Evolutionary conservation across 2,888 invertebrate species (phyloP), one percentile per base, ranked within the genome.

Genomic region (Pristionchus mayeri): DNA sequence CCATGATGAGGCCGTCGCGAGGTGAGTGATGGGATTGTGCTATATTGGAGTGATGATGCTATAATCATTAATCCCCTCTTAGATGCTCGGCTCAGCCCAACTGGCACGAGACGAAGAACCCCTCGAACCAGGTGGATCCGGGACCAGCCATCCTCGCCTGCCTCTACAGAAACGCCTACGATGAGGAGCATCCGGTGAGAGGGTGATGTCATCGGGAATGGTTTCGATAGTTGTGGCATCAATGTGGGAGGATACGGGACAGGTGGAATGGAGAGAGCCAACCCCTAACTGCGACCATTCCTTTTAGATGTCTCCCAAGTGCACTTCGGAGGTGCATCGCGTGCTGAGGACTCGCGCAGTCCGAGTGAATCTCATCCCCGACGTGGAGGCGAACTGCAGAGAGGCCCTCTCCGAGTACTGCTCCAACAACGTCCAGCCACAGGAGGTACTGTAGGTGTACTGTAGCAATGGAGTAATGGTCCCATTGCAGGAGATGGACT

Each of bases 331-430:
- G 94, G 95, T 98, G 3, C 95, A 95, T 89, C 95, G 97, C 87
- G 96, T 97, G 60, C 97, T 99, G 97, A 95, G 96, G 48, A 96
- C 97, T 93, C 95, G 98, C 87, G 97, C 98, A 0, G 95, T 96
- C 11, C 96, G 96, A 91, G 97, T 98, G 1, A 96, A 97, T 92
- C 94, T 99, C 60, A 95, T 97, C 91, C 98, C 98, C 1, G 96
- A 97, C 93, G 96, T 99, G 78, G 98, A 98, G 94, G 96, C 96
- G 91, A 95, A 95, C 54, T 99, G 99, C 93, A 94, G 98, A 34
- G 95, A 95, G 87, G 97, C 98, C 91, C 94, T 99, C 30, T 96
- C 96, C 0, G 94, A 95, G 85, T 94, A 95, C 90, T 99, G 99
- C 93, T 95, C 95, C 85, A 96, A 96, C 88, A 96, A 96, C 57